Evolutionary conservation across 2,113 vertebrate species (phyloP).

Genomic region (Neomonachus schauinslandi): DNA sequence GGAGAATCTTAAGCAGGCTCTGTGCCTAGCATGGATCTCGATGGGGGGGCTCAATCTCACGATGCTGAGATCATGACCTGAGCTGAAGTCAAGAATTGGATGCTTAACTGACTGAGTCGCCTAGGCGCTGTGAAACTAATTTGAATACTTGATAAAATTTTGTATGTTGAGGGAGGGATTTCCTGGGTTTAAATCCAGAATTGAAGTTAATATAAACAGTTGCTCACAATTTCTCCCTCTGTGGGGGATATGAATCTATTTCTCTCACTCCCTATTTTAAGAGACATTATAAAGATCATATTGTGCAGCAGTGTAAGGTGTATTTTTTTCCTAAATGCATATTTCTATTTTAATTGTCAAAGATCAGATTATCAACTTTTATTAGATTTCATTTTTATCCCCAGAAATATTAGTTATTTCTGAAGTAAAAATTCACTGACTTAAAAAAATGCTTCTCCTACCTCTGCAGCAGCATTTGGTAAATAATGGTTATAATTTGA

Average conservation of each 20-base stretch:
- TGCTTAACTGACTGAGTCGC: neutral
- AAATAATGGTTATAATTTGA: neutral
- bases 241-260: neutral
- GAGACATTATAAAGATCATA: neutral
- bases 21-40: neutral
- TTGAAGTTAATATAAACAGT: neutral
- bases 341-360: neutral
- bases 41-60: rapidly evolving
- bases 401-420: neutral
- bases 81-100: neutral
- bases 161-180: neutral
- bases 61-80: neutral
- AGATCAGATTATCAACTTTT: neutral
- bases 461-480: neutral
- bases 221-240: neutral
- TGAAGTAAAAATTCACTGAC: neutral
- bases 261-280: neutral
- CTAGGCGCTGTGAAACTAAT: neutral
- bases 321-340: neutral
- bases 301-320: neutral
- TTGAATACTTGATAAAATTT: neutral
- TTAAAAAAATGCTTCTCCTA: neutral
- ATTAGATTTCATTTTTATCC: neutral
- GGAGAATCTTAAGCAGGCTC: neutral
- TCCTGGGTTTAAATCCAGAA: neutral